phyloP scores from a whole-genome alignment of 2,797 vertebrate genomes.

The Sylvilagus floridanus region DNA sequence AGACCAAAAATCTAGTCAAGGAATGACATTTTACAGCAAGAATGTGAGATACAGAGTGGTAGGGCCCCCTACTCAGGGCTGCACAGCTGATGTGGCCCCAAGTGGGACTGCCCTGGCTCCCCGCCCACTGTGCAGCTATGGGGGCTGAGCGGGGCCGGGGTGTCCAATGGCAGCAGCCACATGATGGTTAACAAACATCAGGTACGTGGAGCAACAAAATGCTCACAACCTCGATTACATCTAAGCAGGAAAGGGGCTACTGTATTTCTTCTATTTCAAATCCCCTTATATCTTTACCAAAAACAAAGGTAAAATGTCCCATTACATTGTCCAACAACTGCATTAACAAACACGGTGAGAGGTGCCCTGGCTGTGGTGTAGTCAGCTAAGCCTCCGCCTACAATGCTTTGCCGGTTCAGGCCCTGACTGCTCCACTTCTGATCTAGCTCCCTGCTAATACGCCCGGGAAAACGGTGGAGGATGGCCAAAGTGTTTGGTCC shows the following conservation, averaged over 20 bases:
- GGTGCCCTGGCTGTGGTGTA: too few species aligned
- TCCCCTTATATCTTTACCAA: background rate
- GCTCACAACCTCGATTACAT: background rate
- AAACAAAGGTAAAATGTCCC: background rate
- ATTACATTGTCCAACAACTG: background rate
- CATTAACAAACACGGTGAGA: too few species aligned
- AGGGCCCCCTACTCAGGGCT: background rate
- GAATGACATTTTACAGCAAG: background rate
- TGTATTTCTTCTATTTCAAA: background rate
- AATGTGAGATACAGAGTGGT: background rate
- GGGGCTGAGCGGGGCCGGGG: too few species aligned
- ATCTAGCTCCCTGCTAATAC: too few species aligned
- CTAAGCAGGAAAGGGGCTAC: background rate
- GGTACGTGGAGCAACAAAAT: background rate
- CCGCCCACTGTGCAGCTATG: too few species aligned
- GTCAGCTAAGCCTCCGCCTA: too few species aligned
- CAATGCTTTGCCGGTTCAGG: too few species aligned
- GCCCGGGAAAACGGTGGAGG: too few species aligned
- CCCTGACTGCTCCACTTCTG: too few species aligned
- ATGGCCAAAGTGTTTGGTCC: too few species aligned
- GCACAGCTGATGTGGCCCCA: background rate
- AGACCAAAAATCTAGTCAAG: background rate
- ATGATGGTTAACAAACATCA: background rate
- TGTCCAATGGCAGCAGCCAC: accelerated
- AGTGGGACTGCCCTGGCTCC: background rate